Conservation (phyloP, 2,888 invertebrate species). For the Nematopogon swammerdamellus region DNA sequence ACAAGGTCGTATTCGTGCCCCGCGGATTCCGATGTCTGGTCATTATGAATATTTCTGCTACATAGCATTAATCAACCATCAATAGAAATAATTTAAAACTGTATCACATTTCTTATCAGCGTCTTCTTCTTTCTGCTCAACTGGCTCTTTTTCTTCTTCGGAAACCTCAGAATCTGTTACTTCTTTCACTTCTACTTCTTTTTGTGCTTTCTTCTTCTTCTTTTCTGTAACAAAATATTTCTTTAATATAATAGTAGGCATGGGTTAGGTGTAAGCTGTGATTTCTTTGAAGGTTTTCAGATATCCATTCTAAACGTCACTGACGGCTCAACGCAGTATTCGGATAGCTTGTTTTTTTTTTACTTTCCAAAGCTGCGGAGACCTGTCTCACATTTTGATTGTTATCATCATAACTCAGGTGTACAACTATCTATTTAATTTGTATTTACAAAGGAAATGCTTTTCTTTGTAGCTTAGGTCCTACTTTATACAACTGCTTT, state of each 20-base stretch:
- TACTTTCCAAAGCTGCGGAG: neutral
- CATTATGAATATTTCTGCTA: too few relatives aligned
- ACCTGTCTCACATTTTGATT: neutral
- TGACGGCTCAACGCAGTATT: neutral
- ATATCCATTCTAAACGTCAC: neutral
- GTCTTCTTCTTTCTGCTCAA: conserved; percentile 11
- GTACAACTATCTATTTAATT: too few relatives aligned
- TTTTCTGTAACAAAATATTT: conserved; percentile 19
- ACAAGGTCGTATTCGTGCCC: too few relatives aligned
- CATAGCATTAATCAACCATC: too few relatives aligned
- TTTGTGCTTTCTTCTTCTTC: conserved; percentile 19
- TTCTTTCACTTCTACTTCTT: conserved; percentile 11
- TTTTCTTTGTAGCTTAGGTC: too few relatives aligned
- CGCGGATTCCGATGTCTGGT: too few relatives aligned
- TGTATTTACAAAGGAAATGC: too few relatives aligned
- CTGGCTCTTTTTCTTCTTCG: conserved; percentile 11
- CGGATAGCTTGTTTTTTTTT: neutral
- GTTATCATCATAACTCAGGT: neutral
- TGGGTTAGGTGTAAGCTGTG: too few relatives aligned
- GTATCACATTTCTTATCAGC: neutral
- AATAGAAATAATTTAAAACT: too few relatives aligned
- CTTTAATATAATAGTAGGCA: neutral
- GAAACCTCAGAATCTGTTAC: conserved; percentile 3
- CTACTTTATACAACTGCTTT: too few relatives aligned
- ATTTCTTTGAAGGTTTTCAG: neutral